Conservation (phyloP, 2,113 vertebrate species). For the Formicarius rufipectus region DNA sequence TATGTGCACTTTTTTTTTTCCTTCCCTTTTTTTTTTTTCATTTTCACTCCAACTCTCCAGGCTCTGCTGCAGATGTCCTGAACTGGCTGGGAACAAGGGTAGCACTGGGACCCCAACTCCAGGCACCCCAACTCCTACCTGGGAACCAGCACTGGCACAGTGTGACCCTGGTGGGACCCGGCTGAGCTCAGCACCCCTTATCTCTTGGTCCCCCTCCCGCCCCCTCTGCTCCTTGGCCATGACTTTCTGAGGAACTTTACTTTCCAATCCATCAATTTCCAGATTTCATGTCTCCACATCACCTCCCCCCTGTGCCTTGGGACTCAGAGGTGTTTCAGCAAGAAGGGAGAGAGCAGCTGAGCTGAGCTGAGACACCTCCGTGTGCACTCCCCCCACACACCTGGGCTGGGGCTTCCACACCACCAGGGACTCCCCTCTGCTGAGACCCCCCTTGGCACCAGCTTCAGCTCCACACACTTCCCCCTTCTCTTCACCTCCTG, state of each 20-base stretch:
- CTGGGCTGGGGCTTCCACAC: rapidly evolving
- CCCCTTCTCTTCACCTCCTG: neutral
- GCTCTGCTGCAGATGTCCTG: neutral
- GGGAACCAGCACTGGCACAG: neutral
- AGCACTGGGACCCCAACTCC: neutral
- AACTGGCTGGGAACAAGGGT: neutral
- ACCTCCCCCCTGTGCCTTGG: neutral
- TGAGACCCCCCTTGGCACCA: rapidly evolving
- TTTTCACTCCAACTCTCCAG: neutral
- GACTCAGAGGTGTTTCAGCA: neutral
- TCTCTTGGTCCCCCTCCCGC: neutral
- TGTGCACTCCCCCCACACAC: rapidly evolving
- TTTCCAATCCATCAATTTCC: neutral
- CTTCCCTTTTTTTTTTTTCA: neutral
- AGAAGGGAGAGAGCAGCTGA: neutral
- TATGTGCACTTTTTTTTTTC: neutral
- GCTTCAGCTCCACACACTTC: neutral
- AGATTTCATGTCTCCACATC: neutral
- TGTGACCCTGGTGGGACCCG: rapidly evolving
- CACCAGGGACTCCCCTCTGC: rapidly evolving
- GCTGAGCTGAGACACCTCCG: rapidly evolving
- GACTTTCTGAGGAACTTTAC: neutral
- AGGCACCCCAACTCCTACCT: neutral
- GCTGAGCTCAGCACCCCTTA: neutral
- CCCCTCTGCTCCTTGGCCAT: neutral